Base-by-base conservation (phyloP, 1,140 invertebrate species). In the Heliconius melpomene region DNA sequence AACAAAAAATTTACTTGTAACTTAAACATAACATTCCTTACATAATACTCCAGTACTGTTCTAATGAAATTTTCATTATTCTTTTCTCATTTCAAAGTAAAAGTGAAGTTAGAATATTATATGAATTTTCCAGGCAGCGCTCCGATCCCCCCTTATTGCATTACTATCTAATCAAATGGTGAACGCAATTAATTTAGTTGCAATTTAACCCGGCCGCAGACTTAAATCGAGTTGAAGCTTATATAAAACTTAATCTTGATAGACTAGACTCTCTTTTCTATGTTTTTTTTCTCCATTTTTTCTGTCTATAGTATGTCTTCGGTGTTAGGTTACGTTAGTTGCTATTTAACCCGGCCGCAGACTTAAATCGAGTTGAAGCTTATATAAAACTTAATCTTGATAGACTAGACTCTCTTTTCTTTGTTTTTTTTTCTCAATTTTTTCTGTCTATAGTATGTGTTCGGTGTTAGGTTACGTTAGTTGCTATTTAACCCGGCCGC, bases 161-260 rank as follows among this genome's bases (percentile, higher is more conserved):
- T 75, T 75, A 75, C 74, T 29, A 38, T 60, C 36, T 75, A 66
- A 75, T 75, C 74, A 75, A 75, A 75, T 75, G 52, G 54, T 66
- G 74, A 60, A 38, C 54, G 54, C 54, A 75, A 75, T 75, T 66
- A 32, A 50, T 75, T 75, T 66, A 66, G 36, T 38, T 29, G 72
- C 72, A 38, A 75, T 75, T 60, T 75, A 75, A 36, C 74, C 38
- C 23, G n/a, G 38, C 13, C 54, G 54, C 32, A 29, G 74, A 75
- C 74, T 50, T 16, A 26, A 66, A 66, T 66, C 60, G 26, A 66
- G 13, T 66, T 66, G 9, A 1, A 66, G 23, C 23, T 66, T 66
- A 66, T 66, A 66, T 66, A 29, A 29, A 66, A 29, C 60, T 66
- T 66, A 66, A 66, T 66, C 60, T 66, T 66, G 11, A 66, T 66